Percentiles rank a stretch among this genome's conserved stretches.
Evolutionary conservation across 1,140 invertebrate species (phyloP).

Genomic region (Triops cancriformis): DNA sequence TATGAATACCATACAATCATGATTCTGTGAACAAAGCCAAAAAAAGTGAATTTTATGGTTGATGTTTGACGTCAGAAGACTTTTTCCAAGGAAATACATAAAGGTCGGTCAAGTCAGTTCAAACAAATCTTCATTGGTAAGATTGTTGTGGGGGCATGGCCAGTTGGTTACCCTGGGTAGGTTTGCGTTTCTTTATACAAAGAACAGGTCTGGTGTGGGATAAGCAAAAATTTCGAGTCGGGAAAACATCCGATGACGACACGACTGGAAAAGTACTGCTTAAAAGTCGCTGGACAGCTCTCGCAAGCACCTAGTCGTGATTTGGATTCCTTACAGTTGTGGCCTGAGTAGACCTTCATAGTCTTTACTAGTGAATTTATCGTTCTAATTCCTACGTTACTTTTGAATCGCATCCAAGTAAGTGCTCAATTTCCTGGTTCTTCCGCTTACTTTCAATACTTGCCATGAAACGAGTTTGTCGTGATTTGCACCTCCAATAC

Average conservation of each 20-base stretch:
- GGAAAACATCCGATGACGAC: neutral
- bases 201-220: conserved; percentile 8
- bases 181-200: neutral
- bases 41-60: neutral
- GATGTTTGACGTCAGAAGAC: neutral
- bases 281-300: neutral
- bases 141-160: neutral
- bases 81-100: neutral
- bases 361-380: neutral
- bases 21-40: too few relatives aligned
- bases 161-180: neutral
- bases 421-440: too few relatives aligned
- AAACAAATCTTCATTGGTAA: neutral
- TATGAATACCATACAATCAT: too few relatives aligned
- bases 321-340: neutral
- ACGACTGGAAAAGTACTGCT: neutral
- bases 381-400: neutral
- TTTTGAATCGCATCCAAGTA: neutral
- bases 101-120: neutral
- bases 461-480: too few relatives aligned
- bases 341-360: neutral
- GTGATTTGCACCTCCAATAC: too few relatives aligned
- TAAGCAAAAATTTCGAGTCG: neutral
- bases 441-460: too few relatives aligned
- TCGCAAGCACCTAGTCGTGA: conserved; percentile 1